These are phyloP conservation scores for Menura novaehollandiae DNA, from an alignment of 2,113 vertebrate genomes.

Conservation along the genomic window DNA sequence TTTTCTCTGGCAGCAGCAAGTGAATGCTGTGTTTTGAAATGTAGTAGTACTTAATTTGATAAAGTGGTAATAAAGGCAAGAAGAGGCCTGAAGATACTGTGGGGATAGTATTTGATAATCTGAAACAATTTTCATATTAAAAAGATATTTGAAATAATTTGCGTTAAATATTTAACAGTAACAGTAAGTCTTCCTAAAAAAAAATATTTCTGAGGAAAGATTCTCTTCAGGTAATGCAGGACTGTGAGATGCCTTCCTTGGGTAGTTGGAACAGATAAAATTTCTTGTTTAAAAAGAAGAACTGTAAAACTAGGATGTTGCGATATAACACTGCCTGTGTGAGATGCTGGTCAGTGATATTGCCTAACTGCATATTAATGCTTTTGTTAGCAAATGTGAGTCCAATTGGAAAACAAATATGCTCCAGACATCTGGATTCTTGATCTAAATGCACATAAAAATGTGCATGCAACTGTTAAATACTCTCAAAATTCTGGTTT, in stretches of 20 bases:
- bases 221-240: not conserved
- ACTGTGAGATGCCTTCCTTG: not conserved
- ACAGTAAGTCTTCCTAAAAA: not conserved
- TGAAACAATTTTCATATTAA: not conserved
- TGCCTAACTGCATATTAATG: not conserved
- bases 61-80: not conserved
- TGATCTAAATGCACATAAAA: not conserved
- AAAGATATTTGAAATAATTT: not conserved
- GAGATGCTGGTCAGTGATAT: not conserved
- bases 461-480: not conserved
- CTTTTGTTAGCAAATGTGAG: not conserved
- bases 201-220: not conserved
- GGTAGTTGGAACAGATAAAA: not conserved
- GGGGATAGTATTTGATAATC: not conserved
- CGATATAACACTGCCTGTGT: not conserved
- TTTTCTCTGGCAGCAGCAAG: not conserved
- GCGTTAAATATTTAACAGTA: not conserved
- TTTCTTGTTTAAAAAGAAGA: not conserved
- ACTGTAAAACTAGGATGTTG: not conserved
- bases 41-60: not conserved
- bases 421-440: not conserved
- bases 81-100: not conserved
- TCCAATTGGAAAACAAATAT: not conserved
- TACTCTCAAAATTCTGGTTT: not conserved
- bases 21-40: not conserved